Evolutionary conservation across 2,797 vertebrate genomes (phyloP).

Genomic region (Microtus californicus): DNA sequence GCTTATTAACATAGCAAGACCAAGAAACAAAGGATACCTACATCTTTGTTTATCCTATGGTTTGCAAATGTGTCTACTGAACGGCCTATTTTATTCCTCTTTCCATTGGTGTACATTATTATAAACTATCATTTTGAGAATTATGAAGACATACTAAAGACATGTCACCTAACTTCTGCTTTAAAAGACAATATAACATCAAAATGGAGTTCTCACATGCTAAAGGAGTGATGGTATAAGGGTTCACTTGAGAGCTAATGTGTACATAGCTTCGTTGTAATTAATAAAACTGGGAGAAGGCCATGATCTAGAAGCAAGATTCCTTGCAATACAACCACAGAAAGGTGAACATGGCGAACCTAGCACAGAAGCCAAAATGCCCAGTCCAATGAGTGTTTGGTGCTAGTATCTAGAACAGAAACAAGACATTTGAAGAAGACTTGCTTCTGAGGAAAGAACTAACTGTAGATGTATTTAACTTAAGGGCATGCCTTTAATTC

Average conservation of each 20-base stretch:
- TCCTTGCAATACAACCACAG: not conserved
- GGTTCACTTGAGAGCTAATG: not conserved
- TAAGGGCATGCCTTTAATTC: not conserved
- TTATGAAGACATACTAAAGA: not conserved
- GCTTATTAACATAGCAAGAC: not conserved
- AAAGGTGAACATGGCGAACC: not conserved
- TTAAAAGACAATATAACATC: not conserved
- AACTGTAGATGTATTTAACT: not conserved
- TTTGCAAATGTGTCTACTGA: not conserved
- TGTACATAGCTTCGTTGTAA: not conserved
- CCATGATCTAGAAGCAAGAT: not conserved
- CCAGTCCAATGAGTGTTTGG: not conserved
- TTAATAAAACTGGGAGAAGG: constrained; percentile 44
- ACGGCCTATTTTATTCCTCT: not conserved
- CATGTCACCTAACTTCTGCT: not conserved
- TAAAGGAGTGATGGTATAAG: not conserved
- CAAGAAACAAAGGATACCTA: not conserved
- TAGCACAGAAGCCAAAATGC: not conserved
- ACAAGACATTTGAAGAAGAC: not conserved
- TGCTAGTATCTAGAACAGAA: constrained; percentile 11
- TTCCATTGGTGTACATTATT: not conserved
- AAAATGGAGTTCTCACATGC: not conserved
- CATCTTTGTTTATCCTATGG: not conserved
- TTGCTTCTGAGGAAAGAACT: not conserved
- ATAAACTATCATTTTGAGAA: not conserved